Percentiles rank a stretch among this genome's conserved stretches.
Evolutionary conservation across 53 echinoderm and acorn worm species (phyloP).

Genomic region (Paracentrotus lividus): DNA sequence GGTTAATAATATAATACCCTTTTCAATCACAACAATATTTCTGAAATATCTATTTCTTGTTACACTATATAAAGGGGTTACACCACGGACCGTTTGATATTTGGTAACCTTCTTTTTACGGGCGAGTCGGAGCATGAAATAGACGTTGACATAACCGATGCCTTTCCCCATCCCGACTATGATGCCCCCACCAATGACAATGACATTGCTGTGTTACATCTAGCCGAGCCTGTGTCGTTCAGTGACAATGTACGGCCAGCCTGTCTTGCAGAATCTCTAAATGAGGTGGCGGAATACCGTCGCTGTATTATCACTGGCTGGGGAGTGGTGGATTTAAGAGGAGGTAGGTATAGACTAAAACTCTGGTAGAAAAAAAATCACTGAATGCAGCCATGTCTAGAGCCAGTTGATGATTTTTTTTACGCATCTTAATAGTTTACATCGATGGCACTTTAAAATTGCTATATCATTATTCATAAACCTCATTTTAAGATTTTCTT

Average conservation of each 20-base stretch:
- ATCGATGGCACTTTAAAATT: too few species aligned
- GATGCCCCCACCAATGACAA: neutral
- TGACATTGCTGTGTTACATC: neutral
- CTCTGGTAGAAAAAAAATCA: too few species aligned
- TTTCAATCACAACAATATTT: too few species aligned
- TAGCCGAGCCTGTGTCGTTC: neutral
- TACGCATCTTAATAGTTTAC: too few species aligned
- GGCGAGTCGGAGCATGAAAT: neutral
- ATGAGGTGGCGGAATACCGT: conserved; percentile 1
- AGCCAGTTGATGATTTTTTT: too few species aligned
- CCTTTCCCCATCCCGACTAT: conserved; percentile 27
- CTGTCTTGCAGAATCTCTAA: neutral
- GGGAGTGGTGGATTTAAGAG: neutral
- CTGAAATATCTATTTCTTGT: too few species aligned
- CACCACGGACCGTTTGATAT: neutral
- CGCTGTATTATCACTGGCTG: conserved; percentile 29
- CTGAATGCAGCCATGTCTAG: too few species aligned
- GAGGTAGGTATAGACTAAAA: too few species aligned
- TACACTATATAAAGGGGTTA: too few species aligned
- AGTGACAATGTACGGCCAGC: neutral
- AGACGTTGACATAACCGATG: neutral
- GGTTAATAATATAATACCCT: too few species aligned
- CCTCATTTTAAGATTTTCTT: too few species aligned
- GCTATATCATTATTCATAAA: too few species aligned
- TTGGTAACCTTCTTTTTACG: neutral